phyloP scores from a whole-genome alignment of 2,113 vertebrate genomes.

The Tylochromis polylepis region DNA sequence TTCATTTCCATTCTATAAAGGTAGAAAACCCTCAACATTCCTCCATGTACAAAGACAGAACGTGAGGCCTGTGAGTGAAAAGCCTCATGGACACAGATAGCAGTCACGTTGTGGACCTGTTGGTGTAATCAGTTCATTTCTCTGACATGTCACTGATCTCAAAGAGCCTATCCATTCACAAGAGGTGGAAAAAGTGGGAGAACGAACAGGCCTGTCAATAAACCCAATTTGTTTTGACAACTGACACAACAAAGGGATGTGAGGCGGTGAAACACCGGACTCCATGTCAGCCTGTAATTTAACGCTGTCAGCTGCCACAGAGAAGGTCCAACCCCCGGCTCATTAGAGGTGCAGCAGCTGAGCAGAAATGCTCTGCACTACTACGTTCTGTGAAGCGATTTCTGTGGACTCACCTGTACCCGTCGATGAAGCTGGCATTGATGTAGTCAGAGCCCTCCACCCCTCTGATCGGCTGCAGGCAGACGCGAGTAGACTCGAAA shows the following conservation, averaged over 20 bases:
- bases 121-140: not conserved
- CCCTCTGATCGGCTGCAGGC: slow-evolving; percentile 92
- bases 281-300: slow-evolving; percentile 14
- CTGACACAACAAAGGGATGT: slow-evolving; percentile 15
- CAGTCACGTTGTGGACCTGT: not conserved
- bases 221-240: slow-evolving; percentile 42
- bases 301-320: slow-evolving; percentile 7
- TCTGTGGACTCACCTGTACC: slow-evolving; percentile 81
- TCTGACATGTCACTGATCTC: not conserved
- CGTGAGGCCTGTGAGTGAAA: not conserved
- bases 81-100: not conserved
- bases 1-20: not conserved
- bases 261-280: not conserved
- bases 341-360: not conserved
- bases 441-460: slow-evolving; percentile 97
- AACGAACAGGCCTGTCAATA: slow-evolving; percentile 36
- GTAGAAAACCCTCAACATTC: not conserved
- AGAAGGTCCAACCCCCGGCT: not conserved
- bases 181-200: not conserved
- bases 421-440: slow-evolving; percentile 94
- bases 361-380: not conserved
- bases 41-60: not conserved
- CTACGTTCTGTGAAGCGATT: not conserved
- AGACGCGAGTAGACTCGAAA: slow-evolving; percentile 89
- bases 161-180: not conserved